Conservation (phyloP, 2,113 vertebrate species). For the Pipra filicauda region DNA sequence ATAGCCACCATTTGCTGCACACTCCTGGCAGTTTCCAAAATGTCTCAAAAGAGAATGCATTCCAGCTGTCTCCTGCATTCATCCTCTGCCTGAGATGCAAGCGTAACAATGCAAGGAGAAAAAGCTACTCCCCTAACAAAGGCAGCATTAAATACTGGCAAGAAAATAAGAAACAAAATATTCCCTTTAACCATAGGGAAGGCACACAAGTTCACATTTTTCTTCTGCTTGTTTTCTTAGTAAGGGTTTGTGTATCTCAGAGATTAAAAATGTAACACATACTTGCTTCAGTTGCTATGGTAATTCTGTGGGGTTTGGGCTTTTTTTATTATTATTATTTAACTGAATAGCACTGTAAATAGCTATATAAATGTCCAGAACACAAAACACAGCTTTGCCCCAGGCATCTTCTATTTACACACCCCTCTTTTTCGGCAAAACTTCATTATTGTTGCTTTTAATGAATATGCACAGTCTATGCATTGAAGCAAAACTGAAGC, state of each 20-base stretch:
- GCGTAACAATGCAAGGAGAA: not conserved
- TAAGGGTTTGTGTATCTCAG: not conserved
- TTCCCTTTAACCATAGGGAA: not conserved
- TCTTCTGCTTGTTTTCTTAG: not conserved
- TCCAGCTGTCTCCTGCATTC: not conserved
- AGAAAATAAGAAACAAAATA: slow-evolving; percentile 22
- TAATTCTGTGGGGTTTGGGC: not conserved
- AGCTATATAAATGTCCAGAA: slow-evolving; percentile 54
- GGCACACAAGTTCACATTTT: not conserved
- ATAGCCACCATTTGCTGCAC: slow-evolving; percentile 49
- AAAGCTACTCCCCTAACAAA: slow-evolving; percentile 30
- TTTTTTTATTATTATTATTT: not conserved
- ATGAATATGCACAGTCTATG: slow-evolving; percentile 38
- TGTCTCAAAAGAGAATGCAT: not conserved
- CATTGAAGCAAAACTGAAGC: slow-evolving; percentile 50
- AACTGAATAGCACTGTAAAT: slow-evolving; percentile 52
- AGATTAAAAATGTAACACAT: slow-evolving; percentile 16
- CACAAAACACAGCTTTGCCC: slow-evolving; percentile 42
- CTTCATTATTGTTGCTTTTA: slow-evolving; percentile 56
- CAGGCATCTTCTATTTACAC: slow-evolving; percentile 56
- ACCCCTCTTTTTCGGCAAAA: slow-evolving; percentile 42
- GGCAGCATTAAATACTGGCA: slow-evolving; percentile 10
- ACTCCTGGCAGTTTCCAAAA: not conserved
- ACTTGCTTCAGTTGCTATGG: slow-evolving; percentile 53
- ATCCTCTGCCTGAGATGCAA: not conserved